These are phyloP conservation scores for Hydrotaea cyrtoneurina DNA, from an alignment of 2,888 invertebrate genomes.

Conservation along the genomic window DNA sequence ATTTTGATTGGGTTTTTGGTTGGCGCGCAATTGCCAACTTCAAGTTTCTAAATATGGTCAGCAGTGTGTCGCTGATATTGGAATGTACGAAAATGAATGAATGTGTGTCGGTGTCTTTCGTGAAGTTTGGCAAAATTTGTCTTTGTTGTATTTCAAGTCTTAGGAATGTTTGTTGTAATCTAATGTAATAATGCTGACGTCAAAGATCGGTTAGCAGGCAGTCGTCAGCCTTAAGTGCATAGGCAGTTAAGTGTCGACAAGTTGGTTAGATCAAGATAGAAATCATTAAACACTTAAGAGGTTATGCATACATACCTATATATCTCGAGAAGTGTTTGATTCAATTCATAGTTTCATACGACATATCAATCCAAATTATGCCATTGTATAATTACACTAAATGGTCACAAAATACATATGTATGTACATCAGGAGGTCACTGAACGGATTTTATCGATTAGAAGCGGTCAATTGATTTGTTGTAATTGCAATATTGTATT, in stretches of 20 bases:
- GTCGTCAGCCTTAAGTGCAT: conserved; percentile 10
- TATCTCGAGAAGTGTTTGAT: neutral
- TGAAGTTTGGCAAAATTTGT: conserved; percentile 12
- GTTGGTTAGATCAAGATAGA: conserved; percentile 16
- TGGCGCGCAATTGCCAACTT: conserved; percentile 50
- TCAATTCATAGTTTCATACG: neutral
- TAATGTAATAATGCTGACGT: conserved; percentile 29
- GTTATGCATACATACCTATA: too few species aligned
- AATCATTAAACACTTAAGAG: neutral
- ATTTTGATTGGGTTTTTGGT: conserved; percentile 36
- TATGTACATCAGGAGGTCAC: neutral
- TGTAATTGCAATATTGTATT: too few species aligned
- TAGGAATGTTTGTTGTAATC: conserved; percentile 6
- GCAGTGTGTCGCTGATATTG: conserved; percentile 28
- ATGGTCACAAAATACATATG: conserved; percentile 4
- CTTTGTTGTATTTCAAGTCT: neutral
- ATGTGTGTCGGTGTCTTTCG: conserved; percentile 23
- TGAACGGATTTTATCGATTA: neutral
- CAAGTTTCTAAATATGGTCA: conserved; percentile 70
- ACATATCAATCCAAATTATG: neutral
- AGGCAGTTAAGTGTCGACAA: neutral
- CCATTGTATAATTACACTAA: neutral
- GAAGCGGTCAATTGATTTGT: too few species aligned
- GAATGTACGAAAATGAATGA: conserved; percentile 2
- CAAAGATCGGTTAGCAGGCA: neutral